phyloP scores from a whole-genome alignment of 1,140 invertebrate genomes.

The Nomia melanderi region DNA sequence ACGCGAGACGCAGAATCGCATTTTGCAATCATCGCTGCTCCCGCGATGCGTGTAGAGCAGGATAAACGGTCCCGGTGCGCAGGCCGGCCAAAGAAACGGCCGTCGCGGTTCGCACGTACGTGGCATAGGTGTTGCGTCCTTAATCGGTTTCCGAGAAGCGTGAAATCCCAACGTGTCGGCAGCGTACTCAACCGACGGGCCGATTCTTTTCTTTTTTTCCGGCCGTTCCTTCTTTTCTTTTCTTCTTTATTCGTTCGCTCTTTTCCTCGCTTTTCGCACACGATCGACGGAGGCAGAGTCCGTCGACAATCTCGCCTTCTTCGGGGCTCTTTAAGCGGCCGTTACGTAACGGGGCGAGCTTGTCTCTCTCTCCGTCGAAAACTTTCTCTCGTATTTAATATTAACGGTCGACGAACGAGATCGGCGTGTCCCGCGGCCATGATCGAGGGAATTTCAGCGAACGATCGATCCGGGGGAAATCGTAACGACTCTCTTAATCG shows the following conservation, averaged over 20 bases:
- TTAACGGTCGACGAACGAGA: not conserved
- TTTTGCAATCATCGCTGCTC: too few species aligned
- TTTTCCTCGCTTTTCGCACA: too few species aligned
- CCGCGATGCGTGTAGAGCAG: not conserved
- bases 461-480: not conserved
- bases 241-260: too few species aligned
- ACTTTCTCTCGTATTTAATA: not conserved
- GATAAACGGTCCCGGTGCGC: not conserved
- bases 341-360: not conserved
- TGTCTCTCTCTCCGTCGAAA: not conserved
- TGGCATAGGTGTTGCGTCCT: conserved; percentile 9
- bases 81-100: not conserved
- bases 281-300: not conserved
- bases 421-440: not conserved
- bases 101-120: not conserved
- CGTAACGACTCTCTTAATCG: not conserved
- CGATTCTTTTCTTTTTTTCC: not conserved
- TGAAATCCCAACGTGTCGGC: conserved; percentile 1
- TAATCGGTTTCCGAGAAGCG: conserved; percentile 23
- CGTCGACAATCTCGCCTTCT: not conserved
- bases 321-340: not conserved
- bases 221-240: too few species aligned
- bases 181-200: not conserved
- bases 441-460: not conserved
- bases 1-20: too few species aligned